phyloP scores from a whole-genome alignment of 2,113 vertebrate genomes.

The Opisthocomus hoazin region DNA sequence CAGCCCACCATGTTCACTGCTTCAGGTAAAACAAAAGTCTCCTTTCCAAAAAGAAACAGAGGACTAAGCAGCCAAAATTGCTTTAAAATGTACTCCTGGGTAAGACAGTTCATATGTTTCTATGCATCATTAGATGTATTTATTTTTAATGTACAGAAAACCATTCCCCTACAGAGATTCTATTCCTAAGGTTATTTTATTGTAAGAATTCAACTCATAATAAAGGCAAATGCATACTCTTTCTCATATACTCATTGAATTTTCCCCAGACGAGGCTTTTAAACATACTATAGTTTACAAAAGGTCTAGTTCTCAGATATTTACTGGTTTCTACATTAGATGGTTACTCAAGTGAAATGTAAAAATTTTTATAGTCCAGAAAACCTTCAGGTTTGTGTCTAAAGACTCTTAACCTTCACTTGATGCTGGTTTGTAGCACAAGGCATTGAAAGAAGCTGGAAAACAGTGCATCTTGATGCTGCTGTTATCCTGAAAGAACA shows the following conservation, averaged over 20 bases:
- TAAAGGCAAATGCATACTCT: background rate
- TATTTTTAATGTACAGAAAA: conserved; percentile 16
- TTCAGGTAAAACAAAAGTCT: conserved; percentile 28
- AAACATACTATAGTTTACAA: background rate
- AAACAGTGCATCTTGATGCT: background rate
- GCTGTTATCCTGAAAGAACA: background rate
- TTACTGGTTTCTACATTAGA: background rate
- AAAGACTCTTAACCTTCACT: background rate
- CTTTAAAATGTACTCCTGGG: background rate
- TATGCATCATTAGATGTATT: background rate
- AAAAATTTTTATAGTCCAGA: background rate
- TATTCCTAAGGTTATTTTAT: background rate
- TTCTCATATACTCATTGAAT: background rate
- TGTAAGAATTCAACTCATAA: background rate
- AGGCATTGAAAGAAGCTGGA: background rate
- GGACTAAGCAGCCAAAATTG: background rate
- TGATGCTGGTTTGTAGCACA: background rate
- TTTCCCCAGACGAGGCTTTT: background rate
- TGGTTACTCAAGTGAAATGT: background rate
- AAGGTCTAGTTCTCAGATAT: background rate
- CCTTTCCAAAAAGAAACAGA: background rate
- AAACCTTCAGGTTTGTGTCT: background rate
- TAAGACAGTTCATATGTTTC: background rate
- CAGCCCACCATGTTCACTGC: background rate
- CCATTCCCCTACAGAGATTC: background rate